Conservation (phyloP, 2,888 invertebrate genomes). For the Brenthis daphne region DNA sequence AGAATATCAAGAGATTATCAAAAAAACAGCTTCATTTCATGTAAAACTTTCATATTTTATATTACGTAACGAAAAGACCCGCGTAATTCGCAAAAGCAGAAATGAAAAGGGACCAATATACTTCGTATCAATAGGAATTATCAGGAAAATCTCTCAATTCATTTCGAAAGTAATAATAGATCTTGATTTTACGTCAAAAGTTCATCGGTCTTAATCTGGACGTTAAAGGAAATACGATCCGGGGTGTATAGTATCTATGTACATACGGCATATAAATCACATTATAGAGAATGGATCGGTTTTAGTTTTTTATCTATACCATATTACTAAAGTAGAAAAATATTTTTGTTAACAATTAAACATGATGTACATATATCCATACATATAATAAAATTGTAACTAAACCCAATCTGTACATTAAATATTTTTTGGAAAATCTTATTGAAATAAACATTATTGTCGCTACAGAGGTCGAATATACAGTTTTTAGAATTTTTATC, state of each 20-base stretch:
- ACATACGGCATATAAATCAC: constrained; percentile 6
- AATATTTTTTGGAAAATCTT: no score
- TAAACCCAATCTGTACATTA: no score
- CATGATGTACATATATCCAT: no score
- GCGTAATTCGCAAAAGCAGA: not conserved
- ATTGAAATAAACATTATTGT: no score
- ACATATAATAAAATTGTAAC: no score
- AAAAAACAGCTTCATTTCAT: not conserved
- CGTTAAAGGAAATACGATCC: constrained; percentile 26
- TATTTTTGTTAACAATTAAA: no score
- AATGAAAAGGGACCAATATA: constrained; percentile 9
- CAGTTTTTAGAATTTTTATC: no score
- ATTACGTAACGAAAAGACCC: not conserved
- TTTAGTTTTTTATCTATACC: not conserved
- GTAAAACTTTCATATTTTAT: not conserved
- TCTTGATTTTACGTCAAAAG: constrained; percentile 28
- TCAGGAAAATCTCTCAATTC: constrained; percentile 12
- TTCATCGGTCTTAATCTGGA: constrained; percentile 29
- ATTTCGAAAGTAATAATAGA: constrained; percentile 14
- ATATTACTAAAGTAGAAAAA: not conserved
- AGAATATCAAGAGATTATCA: not conserved
- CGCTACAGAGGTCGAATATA: no score
- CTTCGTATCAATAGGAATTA: constrained; percentile 13
- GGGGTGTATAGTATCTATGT: constrained; percentile 4
- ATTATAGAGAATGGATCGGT: constrained; percentile 7